Evolutionary conservation across 1,140 invertebrate species (phyloP).

Genomic region (fruit fly (Drosophila melanogaster)): DNA sequence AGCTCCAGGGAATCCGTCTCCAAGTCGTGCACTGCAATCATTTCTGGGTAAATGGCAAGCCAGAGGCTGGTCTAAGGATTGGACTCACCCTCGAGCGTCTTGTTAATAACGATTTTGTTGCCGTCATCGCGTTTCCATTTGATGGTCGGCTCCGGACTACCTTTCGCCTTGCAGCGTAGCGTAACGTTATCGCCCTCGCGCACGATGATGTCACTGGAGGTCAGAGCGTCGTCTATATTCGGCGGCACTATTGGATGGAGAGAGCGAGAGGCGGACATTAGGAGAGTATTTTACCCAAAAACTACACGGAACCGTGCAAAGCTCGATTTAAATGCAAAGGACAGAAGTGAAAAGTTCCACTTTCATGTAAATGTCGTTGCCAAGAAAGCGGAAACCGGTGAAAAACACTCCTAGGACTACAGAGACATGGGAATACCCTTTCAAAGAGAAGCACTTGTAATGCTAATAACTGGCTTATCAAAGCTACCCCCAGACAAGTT

Average conservation of each 20-base stretch:
- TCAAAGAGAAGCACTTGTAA: too few relatives aligned
- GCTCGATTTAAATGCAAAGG: too few relatives aligned
- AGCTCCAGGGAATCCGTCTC: conserved; percentile 93
- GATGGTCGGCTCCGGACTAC: conserved; percentile 94
- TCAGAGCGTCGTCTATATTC: conserved; percentile 94
- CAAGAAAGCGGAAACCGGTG: too few relatives aligned
- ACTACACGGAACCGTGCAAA: too few relatives aligned
- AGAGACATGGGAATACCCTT: too few relatives aligned
- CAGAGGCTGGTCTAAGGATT: neutral
- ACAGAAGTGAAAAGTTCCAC: too few relatives aligned
- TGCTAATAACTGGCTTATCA: too few relatives aligned
- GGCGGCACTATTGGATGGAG: conserved; percentile 90
- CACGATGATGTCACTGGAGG: conserved; percentile 95
- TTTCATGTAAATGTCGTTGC: too few relatives aligned
- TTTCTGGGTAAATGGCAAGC: neutral
- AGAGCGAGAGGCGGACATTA: conserved; percentile 38
- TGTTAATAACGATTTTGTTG: conserved; percentile 92
- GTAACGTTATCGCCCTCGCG: conserved; percentile 95
- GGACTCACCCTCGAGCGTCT: conserved; percentile 89
- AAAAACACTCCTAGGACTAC: too few relatives aligned
- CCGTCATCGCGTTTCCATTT: conserved; percentile 96
- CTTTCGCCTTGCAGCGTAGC: conserved; percentile 93
- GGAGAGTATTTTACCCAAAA: neutral
- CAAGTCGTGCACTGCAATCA: conserved; percentile 89
- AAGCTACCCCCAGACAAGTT: too few relatives aligned